Percentiles rank a stretch among this genome's conserved stretches.
Evolutionary conservation across 2,113 vertebrate genomes (phyloP).

Genomic region (Strix aluco): DNA sequence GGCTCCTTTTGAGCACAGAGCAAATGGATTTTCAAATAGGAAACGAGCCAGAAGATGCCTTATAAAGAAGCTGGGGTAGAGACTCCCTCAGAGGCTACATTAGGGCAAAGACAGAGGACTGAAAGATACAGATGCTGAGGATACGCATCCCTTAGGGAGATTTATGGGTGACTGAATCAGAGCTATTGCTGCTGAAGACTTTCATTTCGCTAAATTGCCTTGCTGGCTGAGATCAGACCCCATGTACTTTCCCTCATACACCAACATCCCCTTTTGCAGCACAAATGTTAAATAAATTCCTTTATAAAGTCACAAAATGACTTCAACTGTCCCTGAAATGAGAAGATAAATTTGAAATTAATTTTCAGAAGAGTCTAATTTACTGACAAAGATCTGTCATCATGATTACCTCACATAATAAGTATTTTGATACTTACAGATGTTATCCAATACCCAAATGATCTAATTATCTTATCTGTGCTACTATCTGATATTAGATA

Average conservation of each 20-base stretch:
- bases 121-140: neutral
- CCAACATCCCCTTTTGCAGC: neutral
- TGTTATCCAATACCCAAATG: neutral
- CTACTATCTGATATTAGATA: neutral
- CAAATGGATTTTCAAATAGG: neutral
- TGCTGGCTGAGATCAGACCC: neutral
- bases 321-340: neutral
- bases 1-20: neutral
- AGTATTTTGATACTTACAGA: neutral
- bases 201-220: neutral
- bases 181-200: neutral
- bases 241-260: neutral
- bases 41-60: neutral
- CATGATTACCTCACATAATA: neutral
- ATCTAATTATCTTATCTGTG: neutral
- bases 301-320: neutral
- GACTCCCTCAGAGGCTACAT: neutral
- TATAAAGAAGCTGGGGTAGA: neutral
- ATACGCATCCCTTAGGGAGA: neutral
- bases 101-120: neutral
- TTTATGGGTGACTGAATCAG: slow-evolving; percentile 12
- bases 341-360: neutral
- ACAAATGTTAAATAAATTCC: neutral
- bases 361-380: neutral
- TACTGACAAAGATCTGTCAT: neutral